Evolutionary conservation across 2,888 invertebrate genomes (phyloP).

Genomic region (Cantharis lateralis): DNA sequence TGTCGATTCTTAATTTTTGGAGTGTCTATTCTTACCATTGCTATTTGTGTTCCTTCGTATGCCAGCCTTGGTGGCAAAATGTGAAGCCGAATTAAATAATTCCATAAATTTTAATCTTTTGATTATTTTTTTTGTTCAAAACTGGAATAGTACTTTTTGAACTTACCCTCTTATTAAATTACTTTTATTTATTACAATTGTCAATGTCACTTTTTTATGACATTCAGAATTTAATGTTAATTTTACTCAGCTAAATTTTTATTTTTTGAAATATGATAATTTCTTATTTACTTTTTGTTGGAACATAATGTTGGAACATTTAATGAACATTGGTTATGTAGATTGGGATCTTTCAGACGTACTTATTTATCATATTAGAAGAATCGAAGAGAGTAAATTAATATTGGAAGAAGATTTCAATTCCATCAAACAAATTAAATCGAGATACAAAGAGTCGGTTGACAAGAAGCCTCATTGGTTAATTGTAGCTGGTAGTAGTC

Average conservation of each 20-base stretch:
- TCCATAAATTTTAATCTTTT: too few species aligned
- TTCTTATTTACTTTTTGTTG: neutral
- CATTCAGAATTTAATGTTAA: neutral
- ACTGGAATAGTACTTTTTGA: too few species aligned
- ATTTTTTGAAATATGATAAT: neutral
- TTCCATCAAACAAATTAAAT: neutral
- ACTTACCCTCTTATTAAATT: too few species aligned
- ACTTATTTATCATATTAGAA: neutral
- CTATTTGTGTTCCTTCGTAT: too few species aligned
- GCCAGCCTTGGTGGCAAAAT: too few species aligned
- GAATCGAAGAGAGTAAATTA: neutral
- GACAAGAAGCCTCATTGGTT: neutral
- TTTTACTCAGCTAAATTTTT: neutral
- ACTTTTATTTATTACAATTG: neutral
- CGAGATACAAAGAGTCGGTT: neutral
- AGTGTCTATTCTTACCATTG: too few species aligned
- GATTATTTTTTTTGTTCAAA: too few species aligned
- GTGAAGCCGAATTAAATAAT: too few species aligned
- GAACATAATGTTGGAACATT: neutral
- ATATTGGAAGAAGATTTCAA: neutral
- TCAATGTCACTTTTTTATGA: neutral
- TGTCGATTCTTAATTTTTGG: too few species aligned
- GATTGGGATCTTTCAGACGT: neutral
- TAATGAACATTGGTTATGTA: neutral
- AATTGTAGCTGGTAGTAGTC: neutral